phyloP scores from a whole-genome alignment of 2,113 vertebrate species.

The Syngnathus typhle region DNA sequence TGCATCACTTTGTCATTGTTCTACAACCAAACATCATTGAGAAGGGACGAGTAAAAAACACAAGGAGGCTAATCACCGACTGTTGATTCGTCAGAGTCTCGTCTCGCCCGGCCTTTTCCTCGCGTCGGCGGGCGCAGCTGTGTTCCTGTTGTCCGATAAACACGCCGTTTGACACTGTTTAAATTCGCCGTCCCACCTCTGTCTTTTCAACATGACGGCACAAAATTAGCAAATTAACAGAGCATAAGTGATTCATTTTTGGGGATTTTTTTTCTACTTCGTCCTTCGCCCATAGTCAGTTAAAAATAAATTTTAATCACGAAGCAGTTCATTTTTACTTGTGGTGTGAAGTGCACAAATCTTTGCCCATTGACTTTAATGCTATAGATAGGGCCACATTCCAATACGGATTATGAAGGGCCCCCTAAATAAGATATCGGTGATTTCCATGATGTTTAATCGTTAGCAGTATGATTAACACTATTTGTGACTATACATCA shows the following conservation, averaged over 20 bases:
- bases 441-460: too few species aligned
- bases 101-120: background rate
- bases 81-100: background rate
- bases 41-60: background rate
- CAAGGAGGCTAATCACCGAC: background rate
- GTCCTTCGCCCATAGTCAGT: background rate
- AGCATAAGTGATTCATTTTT: too few species aligned
- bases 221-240: background rate
- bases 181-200: conserved; percentile 35
- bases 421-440: too few species aligned
- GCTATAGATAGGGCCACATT: too few species aligned
- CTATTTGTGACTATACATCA: background rate
- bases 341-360: too few species aligned
- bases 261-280: too few species aligned
- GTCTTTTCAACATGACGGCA: background rate
- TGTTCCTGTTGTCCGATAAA: conserved; percentile 1
- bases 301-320: background rate
- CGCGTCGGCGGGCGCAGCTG: background rate
- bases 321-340: too few species aligned
- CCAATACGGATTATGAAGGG: too few species aligned
- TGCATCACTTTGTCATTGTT: background rate
- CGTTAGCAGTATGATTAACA: too few species aligned
- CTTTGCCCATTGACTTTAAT: too few species aligned
- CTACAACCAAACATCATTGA: background rate
- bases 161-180: conserved; percentile 45